Conservation (phyloP, 2,113 vertebrate species). For the Labeo rohita region DNA sequence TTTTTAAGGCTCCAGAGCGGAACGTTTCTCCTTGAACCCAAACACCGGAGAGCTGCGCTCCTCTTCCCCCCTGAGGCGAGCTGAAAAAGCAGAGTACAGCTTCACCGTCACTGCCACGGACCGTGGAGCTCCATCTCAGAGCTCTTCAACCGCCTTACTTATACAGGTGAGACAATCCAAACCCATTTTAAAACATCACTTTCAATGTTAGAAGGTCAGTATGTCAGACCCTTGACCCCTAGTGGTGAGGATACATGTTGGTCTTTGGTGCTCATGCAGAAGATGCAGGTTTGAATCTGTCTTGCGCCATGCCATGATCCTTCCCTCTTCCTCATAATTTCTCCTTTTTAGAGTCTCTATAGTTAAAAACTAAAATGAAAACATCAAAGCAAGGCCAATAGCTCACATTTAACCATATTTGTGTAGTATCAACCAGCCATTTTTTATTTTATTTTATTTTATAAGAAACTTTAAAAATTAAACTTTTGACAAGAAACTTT, state of each 20-base stretch:
- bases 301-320: no score
- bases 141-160: slow-evolving; percentile 78
- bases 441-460: no score
- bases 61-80: slow-evolving; percentile 75
- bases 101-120: slow-evolving; percentile 85
- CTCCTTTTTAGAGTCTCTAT: background rate
- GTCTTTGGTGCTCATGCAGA: background rate
- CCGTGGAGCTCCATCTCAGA: slow-evolving; percentile 78
- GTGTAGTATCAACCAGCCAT: no score
- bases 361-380: no score
- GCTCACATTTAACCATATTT: background rate
- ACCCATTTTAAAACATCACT: slow-evolving; percentile 29
- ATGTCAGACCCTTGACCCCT: background rate
- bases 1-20: slow-evolving; percentile 84
- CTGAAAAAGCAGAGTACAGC: slow-evolving; percentile 83
- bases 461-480: no score
- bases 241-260: background rate
- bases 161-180: slow-evolving; percentile 81
- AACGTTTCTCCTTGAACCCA: slow-evolving; percentile 86
- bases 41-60: slow-evolving; percentile 86
- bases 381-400: background rate
- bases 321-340: background rate
- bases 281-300: background rate
- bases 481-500: no score
- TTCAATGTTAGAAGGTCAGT: background rate